A percentile compares a stretch with the other conserved stretches of the same genome.
Conservation (phyloP, 2,797 vertebrate species). For the Coregonus sp. region DNA sequence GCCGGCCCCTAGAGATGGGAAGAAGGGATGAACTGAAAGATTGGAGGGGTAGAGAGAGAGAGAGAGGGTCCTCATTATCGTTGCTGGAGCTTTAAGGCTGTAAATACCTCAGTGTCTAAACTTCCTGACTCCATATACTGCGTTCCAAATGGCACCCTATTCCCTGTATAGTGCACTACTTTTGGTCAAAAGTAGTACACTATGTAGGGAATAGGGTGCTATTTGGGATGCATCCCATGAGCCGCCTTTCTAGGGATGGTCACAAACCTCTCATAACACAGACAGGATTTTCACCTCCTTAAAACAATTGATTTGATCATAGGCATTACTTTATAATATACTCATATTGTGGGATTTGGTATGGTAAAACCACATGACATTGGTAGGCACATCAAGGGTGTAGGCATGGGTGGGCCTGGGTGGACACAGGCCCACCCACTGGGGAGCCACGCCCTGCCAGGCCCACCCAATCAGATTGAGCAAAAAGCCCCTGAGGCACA, state of each 20-base stretch:
- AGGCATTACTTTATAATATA: background rate
- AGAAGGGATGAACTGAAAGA: conserved; percentile 44
- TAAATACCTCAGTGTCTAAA: conserved; percentile 64
- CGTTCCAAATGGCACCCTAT: background rate
- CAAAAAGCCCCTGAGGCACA: too few relatives aligned
- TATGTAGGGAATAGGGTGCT: background rate
- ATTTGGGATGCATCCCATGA: background rate
- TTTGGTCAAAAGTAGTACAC: background rate
- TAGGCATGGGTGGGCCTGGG: too few relatives aligned
- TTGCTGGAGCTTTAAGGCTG: conserved; percentile 26
- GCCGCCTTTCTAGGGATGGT: conserved; percentile 54
- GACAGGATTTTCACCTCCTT: conserved; percentile 8
- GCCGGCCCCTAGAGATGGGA: conserved; percentile 37
- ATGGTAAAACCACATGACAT: background rate
- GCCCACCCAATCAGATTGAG: too few relatives aligned
- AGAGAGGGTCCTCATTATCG: conserved; percentile 51
- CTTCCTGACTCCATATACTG: conserved; percentile 41
- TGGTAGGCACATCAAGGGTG: background rate
- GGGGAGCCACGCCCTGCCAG: too few relatives aligned
- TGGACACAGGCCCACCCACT: too few relatives aligned
- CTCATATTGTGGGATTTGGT: background rate
- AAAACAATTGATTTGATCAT: background rate
- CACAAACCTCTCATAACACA: conserved; percentile 39
- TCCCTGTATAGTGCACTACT: background rate
- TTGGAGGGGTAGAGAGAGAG: conserved; percentile 31